Evolutionary conservation across 1,140 invertebrate genomes (phyloP).

Genomic region (Danaus melanippus): DNA sequence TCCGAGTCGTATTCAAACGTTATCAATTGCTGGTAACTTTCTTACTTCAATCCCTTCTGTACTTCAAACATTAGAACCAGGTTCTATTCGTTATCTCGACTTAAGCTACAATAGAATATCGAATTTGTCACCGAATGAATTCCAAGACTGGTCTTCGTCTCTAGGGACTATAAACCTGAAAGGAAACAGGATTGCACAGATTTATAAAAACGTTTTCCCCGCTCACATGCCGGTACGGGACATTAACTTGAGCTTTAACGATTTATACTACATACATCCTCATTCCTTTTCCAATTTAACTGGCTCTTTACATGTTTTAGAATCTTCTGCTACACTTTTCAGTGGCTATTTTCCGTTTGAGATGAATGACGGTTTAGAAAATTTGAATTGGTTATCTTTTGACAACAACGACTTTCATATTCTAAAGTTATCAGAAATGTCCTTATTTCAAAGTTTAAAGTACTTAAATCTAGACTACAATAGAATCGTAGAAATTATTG

Average conservation of each 20-base stretch:
- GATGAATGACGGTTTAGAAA: slow-evolving; percentile 76
- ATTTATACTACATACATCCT: slow-evolving; percentile 82
- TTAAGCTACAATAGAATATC: slow-evolving; percentile 89
- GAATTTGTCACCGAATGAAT: slow-evolving; percentile 81
- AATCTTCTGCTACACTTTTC: slow-evolving; percentile 87
- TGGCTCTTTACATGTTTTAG: slow-evolving; percentile 81
- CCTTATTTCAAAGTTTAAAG: slow-evolving; percentile 77
- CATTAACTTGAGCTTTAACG: slow-evolving; percentile 91
- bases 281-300: slow-evolving; percentile 83
- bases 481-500: slow-evolving; percentile 76
- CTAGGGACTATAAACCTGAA: slow-evolving; percentile 87
- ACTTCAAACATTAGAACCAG: slow-evolving; percentile 77
- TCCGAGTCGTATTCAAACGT: slow-evolving; percentile 78
- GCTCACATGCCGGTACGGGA: slow-evolving; percentile 81
- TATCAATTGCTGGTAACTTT: slow-evolving; percentile 87
- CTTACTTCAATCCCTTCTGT: slow-evolving; percentile 80
- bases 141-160: slow-evolving; percentile 84
- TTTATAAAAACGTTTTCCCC: slow-evolving; percentile 82
- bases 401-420: slow-evolving; percentile 90
- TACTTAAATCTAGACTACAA: slow-evolving; percentile 92
- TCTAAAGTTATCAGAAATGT: slow-evolving; percentile 76
- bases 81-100: slow-evolving; percentile 86
- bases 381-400: slow-evolving; percentile 87
- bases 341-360: slow-evolving; percentile 84
- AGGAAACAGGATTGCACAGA: slow-evolving; percentile 86